Evolutionary conservation across 2,888 invertebrate species (phyloP).

Genomic region (Eudemis profundana): DNA sequence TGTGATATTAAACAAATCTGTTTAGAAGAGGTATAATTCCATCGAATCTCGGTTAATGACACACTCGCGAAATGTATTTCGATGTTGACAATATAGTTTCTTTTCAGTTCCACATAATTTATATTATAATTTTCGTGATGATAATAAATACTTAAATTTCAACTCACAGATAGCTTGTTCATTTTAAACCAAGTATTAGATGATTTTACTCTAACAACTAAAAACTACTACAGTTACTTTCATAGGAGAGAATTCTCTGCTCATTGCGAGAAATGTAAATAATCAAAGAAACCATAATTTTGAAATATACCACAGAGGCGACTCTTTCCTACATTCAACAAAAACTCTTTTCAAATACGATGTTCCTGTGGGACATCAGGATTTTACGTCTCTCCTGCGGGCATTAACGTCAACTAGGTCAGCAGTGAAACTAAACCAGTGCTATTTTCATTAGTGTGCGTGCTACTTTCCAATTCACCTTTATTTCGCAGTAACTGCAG

Average conservation of each 20-base stretch:
- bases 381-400: conserved; percentile 8
- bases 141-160: background rate
- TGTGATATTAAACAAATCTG: conserved; percentile 26
- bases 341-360: background rate
- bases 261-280: too few relatives aligned
- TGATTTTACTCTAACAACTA: too few relatives aligned
- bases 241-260: too few relatives aligned
- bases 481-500: conserved; percentile 51
- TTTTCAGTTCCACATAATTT: background rate
- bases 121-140: background rate
- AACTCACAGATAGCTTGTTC: too few relatives aligned
- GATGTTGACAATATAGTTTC: background rate
- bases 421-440: conserved; percentile 22
- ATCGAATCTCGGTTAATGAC: conserved; percentile 22
- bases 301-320: background rate
- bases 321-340: background rate
- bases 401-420: conserved; percentile 14
- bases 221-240: too few relatives aligned
- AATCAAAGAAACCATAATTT: too few relatives aligned
- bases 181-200: too few relatives aligned
- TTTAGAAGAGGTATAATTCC: conserved; percentile 24
- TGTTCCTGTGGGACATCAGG: background rate
- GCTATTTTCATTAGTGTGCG: conserved; percentile 30
- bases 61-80: conserved; percentile 16
- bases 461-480: conserved; percentile 43